A percentile compares a stretch with the other conserved stretches of the same genome.
phyloP scores from a whole-genome alignment of 37 sponge, comb jelly and placozoan species.

The Petrosia ficiformis region DNA sequence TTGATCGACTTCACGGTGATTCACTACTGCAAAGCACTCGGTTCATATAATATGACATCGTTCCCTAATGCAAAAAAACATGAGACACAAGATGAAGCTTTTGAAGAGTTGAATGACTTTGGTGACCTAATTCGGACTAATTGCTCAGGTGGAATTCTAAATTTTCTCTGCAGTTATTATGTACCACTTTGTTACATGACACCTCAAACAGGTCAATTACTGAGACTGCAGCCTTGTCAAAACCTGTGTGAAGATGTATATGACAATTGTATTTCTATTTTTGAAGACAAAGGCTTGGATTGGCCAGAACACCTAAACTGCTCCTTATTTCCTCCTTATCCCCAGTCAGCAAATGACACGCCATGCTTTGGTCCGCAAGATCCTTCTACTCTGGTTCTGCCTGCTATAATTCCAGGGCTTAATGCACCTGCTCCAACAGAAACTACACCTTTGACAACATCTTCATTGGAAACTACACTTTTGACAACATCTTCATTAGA shows the following conservation, averaged over 20 bases:
- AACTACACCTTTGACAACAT: not conserved
- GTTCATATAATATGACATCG: no score
- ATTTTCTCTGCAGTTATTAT: not conserved
- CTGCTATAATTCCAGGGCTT: not conserved
- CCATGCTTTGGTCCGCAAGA: not conserved
- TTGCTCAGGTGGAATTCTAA: not conserved
- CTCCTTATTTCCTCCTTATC: not conserved
- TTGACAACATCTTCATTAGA: not conserved
- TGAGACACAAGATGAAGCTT: not conserved
- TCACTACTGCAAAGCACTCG: no score
- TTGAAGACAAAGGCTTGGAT: not conserved
- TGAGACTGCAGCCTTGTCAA: not conserved
- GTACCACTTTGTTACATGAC: not conserved
- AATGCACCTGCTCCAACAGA: not conserved
- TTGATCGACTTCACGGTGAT: no score
- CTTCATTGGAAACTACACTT: not conserved
- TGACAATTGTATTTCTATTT: not conserved
- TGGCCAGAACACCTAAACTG: conserved; percentile 12
- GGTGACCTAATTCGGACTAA: not conserved
- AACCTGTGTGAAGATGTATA: not conserved
- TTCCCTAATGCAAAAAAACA: not conserved
- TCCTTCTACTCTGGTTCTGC: not conserved
- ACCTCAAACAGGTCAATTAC: not conserved
- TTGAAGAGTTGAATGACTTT: conserved; percentile 2
- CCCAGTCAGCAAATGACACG: not conserved